Base-by-base conservation (phyloP, 2,113 vertebrate genomes). In the Xenopus laevis region DNA sequence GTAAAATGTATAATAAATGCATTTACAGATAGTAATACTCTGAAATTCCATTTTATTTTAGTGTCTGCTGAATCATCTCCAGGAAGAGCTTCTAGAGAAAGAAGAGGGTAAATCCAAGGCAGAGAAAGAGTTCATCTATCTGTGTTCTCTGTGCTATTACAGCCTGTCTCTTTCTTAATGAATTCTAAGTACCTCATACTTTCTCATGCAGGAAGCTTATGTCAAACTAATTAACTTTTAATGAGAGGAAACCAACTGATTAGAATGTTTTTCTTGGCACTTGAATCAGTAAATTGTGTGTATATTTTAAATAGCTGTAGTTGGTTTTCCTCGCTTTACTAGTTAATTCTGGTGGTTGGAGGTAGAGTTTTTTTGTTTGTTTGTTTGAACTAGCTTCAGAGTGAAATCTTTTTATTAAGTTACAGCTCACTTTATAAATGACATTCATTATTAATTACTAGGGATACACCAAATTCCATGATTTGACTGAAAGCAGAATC, bases 211-310 rank as follows among this genome's bases (percentile, higher is more conserved):
- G 90, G 90, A 93, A 93, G 91, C 89, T 87, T 84, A 79, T 93
- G 87, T 89, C 87, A 85, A 90, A 83, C 87, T 91, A 93, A 95
- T 92, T 90, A 89, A 91, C 88, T 88, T 92, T 90, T 92, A 93
- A 90, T 90, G 92, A 93, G 90, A 91, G 89, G 90, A 93, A 95
- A 91, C 84, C 86, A 83, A 86, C 87, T 92, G 91, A 93, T 93
- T 91, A 92, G 89, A 88, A 87, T 89, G 92, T 89, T 91, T 93
- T 89, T 86, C 81, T 84, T 89, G 90, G 91, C 90, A 85, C 87
- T 89, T 77, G 73, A 88, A 86, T 82, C 88, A 82, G 91, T 91
- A 92, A 90, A 93, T 91, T 89, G 87, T 91, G 89, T 90, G 83
- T 85, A 85, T 78, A 79, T 78, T 84, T 83, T 67, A 81, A 80